Evolutionary conservation across 2,113 vertebrate species (phyloP).

Genomic region (Pipa parva): DNA sequence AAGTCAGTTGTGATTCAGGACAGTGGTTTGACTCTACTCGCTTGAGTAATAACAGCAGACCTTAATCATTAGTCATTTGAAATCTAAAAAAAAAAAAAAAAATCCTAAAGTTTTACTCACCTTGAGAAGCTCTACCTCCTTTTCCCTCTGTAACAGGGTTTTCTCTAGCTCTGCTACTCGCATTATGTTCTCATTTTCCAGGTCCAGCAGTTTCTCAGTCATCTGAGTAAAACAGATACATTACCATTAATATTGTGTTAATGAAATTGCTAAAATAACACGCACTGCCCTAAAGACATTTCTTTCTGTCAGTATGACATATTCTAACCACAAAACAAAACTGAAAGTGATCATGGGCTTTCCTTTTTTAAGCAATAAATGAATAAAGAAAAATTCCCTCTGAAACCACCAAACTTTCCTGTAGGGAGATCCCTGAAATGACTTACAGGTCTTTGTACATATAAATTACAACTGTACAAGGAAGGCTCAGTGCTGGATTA

Average conservation of each 20-base stretch:
- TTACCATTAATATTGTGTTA: background rate
- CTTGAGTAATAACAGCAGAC: no score
- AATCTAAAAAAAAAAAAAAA: no score
- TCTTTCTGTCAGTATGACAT: no score
- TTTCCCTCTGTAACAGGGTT: constrained; percentile 84
- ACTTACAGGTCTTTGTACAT: no score
- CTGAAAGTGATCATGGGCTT: background rate
- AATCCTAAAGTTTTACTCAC: constrained; percentile 60
- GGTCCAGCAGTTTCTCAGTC: constrained; percentile 89
- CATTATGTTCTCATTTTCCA: constrained; percentile 97
- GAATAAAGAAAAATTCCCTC: background rate
- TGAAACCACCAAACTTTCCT: constrained; percentile 6
- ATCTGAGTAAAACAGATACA: constrained; percentile 57
- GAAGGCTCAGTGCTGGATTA: no score
- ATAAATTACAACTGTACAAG: no score
- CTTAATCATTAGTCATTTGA: no score
- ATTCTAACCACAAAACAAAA: constrained; percentile 11
- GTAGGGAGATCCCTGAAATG: background rate
- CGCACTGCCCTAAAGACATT: no score
- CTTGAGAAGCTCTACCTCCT: constrained; percentile 80
- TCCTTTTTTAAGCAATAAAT: background rate
- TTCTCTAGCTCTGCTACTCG: constrained; percentile 93
- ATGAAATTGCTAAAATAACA: no score
- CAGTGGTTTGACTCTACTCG: no score
- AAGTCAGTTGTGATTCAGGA: no score